Evolutionary conservation across 2,113 vertebrate genomes (phyloP).

Genomic region (Caloenas nicobarica): DNA sequence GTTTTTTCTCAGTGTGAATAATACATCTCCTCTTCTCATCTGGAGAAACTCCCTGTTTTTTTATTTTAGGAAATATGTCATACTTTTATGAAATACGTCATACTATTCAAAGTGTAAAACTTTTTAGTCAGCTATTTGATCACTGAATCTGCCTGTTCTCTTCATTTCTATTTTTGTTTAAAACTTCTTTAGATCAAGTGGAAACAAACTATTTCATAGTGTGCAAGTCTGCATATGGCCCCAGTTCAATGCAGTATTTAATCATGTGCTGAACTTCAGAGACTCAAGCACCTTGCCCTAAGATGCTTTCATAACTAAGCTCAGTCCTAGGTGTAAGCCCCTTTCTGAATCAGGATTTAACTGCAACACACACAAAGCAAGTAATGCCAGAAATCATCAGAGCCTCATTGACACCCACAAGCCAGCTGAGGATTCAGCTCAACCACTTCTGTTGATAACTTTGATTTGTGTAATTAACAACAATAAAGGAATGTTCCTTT

Average conservation of each 20-base stretch:
- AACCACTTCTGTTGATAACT: not conserved
- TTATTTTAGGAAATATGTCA: not conserved
- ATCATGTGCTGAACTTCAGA: not conserved
- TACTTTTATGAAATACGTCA: not conserved
- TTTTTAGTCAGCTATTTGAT: not conserved
- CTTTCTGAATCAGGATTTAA: not conserved
- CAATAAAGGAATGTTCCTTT: not conserved
- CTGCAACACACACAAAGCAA: not conserved
- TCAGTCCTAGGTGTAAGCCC: not conserved
- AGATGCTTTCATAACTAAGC: not conserved
- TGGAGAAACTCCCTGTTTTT: not conserved
- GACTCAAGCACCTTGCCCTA: not conserved
- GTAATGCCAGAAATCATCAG: not conserved
- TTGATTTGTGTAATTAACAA: not conserved
- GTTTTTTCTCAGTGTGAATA: not conserved
- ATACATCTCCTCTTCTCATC: not conserved
- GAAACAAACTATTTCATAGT: not conserved
- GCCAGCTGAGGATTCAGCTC: not conserved
- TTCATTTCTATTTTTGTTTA: not conserved
- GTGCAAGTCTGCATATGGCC: not conserved
- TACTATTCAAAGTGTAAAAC: not conserved
- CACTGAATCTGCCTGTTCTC: not conserved
- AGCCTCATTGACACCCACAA: not conserved
- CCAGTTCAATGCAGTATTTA: not conserved
- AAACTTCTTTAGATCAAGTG: not conserved